These are phyloP conservation scores for Cerastis leucographa DNA, from an alignment of 2,888 invertebrate genomes.

Conservation along the genomic window DNA sequence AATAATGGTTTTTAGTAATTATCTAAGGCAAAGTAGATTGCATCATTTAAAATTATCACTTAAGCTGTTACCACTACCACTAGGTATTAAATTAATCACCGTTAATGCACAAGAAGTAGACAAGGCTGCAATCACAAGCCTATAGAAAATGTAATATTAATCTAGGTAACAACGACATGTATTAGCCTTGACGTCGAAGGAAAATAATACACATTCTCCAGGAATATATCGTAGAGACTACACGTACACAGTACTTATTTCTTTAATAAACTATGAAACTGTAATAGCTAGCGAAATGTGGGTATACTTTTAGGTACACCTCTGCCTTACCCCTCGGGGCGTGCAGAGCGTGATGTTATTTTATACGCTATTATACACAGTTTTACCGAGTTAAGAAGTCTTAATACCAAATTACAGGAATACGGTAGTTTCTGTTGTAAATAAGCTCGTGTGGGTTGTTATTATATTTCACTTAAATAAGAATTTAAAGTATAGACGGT, in stretches of 20 bases:
- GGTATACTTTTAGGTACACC: too few species aligned
- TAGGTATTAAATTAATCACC: slow-evolving; percentile 53
- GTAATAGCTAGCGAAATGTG: too few species aligned
- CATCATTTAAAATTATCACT: slow-evolving; percentile 55
- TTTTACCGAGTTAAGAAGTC: not conserved
- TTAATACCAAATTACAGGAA: not conserved
- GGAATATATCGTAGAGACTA: not conserved
- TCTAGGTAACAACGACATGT: slow-evolving; percentile 11
- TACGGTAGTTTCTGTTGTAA: not conserved
- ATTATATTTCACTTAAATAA: not conserved
- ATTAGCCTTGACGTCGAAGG: slow-evolving; percentile 17
- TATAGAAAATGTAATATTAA: slow-evolving; percentile 19
- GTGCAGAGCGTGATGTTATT: too few species aligned
- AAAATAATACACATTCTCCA: slow-evolving; percentile 31
- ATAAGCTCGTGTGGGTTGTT: not conserved
- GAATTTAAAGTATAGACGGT: not conserved
- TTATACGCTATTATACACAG: not conserved
- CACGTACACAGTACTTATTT: not conserved
- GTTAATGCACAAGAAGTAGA: slow-evolving; percentile 47
- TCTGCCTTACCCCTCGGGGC: too few species aligned
- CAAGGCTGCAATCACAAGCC: slow-evolving; percentile 38
- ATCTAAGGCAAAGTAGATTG: slow-evolving; percentile 37
- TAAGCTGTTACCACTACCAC: slow-evolving; percentile 42
- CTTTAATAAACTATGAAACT: not conserved
- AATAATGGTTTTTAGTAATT: slow-evolving; percentile 46